Evolutionary conservation across 1,140 invertebrate species (phyloP).

Genomic region (Pseudobourletiella spinata): DNA sequence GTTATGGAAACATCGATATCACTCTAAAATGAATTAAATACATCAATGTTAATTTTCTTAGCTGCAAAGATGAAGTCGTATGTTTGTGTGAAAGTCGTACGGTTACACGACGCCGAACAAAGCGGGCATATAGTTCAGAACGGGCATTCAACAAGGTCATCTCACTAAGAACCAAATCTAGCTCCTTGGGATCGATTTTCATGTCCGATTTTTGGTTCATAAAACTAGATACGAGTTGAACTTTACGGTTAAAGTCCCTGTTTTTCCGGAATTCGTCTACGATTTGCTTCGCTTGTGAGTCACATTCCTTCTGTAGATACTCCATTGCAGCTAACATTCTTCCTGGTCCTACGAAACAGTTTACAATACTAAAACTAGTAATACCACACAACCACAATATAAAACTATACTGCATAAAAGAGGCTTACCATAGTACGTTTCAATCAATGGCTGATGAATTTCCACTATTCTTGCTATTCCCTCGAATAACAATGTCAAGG

Average conservation of each 20-base stretch:
- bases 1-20: slow-evolving; percentile 57
- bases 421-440: slow-evolving; percentile 84
- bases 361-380: background rate
- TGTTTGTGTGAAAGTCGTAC: slow-evolving; percentile 47
- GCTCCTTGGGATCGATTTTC: slow-evolving; percentile 65
- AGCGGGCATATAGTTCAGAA: slow-evolving; percentile 81
- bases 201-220: slow-evolving; percentile 36
- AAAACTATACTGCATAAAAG: too few species aligned
- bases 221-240: slow-evolving; percentile 53
- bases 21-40: slow-evolving; percentile 45
- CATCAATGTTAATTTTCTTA: too few species aligned
- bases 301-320: slow-evolving; percentile 78
- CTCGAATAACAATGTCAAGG: slow-evolving; percentile 76
- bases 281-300: slow-evolving; percentile 60
- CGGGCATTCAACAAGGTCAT: slow-evolving; percentile 84
- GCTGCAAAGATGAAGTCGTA: too few species aligned
- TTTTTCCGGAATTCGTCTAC: slow-evolving; percentile 67
- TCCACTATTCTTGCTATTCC: slow-evolving; percentile 79
- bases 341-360: slow-evolving; percentile 51
- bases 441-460: slow-evolving; percentile 83
- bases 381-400: background rate
- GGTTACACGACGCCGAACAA: slow-evolving; percentile 67
- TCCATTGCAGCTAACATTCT: slow-evolving; percentile 59
- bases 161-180: slow-evolving; percentile 83
- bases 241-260: slow-evolving; percentile 58